Conservation (phyloP, 2,113 vertebrate genomes). For the Sterna hirundo region DNA sequence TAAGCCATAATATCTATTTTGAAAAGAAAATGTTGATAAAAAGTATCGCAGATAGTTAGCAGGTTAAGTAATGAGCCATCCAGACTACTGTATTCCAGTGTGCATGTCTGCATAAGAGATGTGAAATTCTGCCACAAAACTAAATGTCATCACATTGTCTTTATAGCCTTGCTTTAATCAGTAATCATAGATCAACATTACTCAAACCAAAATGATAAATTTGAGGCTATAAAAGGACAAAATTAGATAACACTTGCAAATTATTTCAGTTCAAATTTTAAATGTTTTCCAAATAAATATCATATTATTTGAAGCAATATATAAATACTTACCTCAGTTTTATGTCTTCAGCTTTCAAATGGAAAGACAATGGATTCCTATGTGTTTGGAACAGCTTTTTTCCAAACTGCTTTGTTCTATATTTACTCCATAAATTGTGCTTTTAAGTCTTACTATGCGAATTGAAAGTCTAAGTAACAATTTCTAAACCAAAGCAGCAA, state of each 20-base stretch:
- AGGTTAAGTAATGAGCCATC: not conserved
- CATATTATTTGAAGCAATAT: not conserved
- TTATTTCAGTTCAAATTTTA: not conserved
- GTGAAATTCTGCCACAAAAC: not conserved
- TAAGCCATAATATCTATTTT: not conserved
- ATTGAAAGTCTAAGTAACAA: not conserved
- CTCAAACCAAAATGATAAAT: not conserved
- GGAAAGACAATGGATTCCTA: not conserved
- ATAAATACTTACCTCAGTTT: not conserved
- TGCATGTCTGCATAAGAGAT: not conserved
- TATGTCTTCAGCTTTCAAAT: not conserved
- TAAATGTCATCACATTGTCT: not conserved
- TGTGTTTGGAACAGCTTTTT: not conserved
- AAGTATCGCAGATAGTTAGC: not conserved
- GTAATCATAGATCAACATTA: not conserved
- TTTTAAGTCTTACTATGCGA: conserved; percentile 12
- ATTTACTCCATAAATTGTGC: not conserved
- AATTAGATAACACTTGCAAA: not conserved
- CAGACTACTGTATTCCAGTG: not conserved
- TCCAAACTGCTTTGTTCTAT: not conserved
- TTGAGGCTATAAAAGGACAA: not conserved
- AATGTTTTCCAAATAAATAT: not conserved
- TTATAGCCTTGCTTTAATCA: not conserved
- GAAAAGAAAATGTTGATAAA: not conserved
- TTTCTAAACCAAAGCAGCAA: conserved; percentile 31